Conservation (phyloP, 2,888 invertebrate species). For the Drosophila colorata region DNA sequence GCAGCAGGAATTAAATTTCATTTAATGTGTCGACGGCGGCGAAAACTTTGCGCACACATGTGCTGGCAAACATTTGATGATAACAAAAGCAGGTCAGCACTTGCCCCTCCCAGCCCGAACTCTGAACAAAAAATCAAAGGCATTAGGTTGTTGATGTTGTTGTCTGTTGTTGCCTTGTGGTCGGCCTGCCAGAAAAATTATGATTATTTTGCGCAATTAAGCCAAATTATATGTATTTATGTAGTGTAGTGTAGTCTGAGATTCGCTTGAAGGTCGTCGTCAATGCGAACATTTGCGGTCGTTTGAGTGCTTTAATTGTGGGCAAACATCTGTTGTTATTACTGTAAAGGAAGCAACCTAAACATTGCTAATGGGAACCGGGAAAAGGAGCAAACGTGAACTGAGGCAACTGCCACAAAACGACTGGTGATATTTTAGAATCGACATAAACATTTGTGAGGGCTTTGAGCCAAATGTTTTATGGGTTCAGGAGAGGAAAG, state of each 20-base stretch:
- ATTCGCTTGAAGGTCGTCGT: constrained; percentile 61
- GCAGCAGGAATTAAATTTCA: constrained; percentile 79
- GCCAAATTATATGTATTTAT: constrained; percentile 72
- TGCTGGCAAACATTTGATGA: constrained; percentile 70
- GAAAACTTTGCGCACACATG: constrained; percentile 70
- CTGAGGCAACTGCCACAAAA: constrained; percentile 9
- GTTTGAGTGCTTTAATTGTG: constrained; percentile 59
- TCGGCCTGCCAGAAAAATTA: constrained; percentile 58
- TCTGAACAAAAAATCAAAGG: constrained; percentile 33
- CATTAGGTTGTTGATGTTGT: constrained; percentile 29
- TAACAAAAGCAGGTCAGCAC: constrained; percentile 74
- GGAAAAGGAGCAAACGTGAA: constrained; percentile 2
- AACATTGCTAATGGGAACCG: constrained; percentile 45
- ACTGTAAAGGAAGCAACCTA: constrained; percentile 31
- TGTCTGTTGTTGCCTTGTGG: constrained; percentile 18
- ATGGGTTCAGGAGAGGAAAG: background rate
- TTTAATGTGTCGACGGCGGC: constrained; percentile 71
- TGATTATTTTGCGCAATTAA: constrained; percentile 75
- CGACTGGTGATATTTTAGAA: constrained; percentile 19
- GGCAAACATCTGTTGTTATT: constrained; percentile 51
- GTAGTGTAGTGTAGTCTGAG: constrained; percentile 56
- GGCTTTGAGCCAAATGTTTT: background rate
- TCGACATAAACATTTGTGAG: constrained; percentile 3
- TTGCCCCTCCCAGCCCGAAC: background rate
- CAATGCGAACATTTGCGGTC: constrained; percentile 40